Percentiles rank a stretch among this genome's conserved stretches.
phyloP scores from a whole-genome alignment of 2,113 vertebrate genomes.

The Oxyura jamaicensis region DNA sequence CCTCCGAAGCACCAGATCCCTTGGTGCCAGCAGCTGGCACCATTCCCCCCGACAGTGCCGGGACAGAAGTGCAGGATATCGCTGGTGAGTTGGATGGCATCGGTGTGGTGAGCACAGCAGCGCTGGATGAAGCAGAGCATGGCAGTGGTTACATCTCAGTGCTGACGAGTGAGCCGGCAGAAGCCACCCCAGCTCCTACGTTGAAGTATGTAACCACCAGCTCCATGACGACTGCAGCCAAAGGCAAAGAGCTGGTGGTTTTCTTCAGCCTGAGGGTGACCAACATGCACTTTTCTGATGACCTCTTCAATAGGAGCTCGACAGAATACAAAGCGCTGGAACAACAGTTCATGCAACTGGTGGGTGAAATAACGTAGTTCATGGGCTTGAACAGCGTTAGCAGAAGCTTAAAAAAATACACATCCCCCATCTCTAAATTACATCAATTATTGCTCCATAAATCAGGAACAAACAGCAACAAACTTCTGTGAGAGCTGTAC shows the following conservation, averaged over 20 bases:
- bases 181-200: slow-evolving; percentile 68
- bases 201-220: slow-evolving; percentile 83
- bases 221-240: slow-evolving; percentile 76
- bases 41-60: accelerated
- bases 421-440: background rate
- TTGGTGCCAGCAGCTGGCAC: background rate
- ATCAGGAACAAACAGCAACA: background rate
- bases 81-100: slow-evolving; percentile 52
- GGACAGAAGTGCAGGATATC: slow-evolving; percentile 38
- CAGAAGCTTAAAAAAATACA: background rate
- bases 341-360: slow-evolving; percentile 86
- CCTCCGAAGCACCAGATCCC: background rate
- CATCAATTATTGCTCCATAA: background rate
- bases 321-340: slow-evolving; percentile 86
- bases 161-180: background rate
- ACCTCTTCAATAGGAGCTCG: slow-evolving; percentile 92
- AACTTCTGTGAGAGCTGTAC: background rate
- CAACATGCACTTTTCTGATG: slow-evolving; percentile 89
- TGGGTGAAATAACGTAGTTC: slow-evolving; percentile 70
- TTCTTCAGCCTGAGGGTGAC: slow-evolving; percentile 93
- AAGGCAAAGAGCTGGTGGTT: slow-evolving; percentile 87
- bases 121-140: slow-evolving; percentile 48
- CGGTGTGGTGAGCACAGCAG: background rate
- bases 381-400: background rate
- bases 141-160: slow-evolving; percentile 60